Evolutionary conservation across 2,113 vertebrate genomes (phyloP), one percentile per base, ranked within the genome.

Genomic region (Pollimyrus isidori): DNA sequence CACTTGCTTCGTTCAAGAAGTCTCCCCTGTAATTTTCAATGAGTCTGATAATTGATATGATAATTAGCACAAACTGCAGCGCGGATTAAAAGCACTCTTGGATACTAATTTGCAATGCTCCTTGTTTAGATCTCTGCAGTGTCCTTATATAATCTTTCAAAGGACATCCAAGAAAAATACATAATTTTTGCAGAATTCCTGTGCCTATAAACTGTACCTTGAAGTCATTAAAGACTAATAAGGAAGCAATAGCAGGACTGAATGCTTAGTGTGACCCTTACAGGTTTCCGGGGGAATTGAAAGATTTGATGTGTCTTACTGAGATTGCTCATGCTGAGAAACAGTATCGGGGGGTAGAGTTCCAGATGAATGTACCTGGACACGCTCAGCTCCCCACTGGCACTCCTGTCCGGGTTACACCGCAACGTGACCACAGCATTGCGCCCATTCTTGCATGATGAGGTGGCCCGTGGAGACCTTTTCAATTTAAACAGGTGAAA

Each of bases 391-490:
- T 96, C 93, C 88, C 97, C 97, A 45, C 95, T 94, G 1, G 94
- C 96, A 0, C 92, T 92, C 90, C 95, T 97, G 76, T 93, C 90
- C 6, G 96, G 96, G 91, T 96, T 95, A 92, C 98, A 99, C 89
- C 97, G 96, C 93, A 98, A 93, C 6, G 95, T 96, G 93, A 98
- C 95, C 90, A 98, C 96, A 42, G 97, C 96, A 62, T 95, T 96
- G 2, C 97, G 96, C 17, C 97, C 98, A 91, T 95, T 96, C 90
- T 97, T 94, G 93, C 97, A 99, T 0, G 97, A 98, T 0, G 97
- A 95, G 1, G 98, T 98, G 0, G 92, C 92, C 90, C 96, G 95
- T 1, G 94, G 96, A 52, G 97, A 98, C 91, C 98, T 99, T 90
- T 45, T 23, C 23, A 48, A 48, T 46, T 39, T 84, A 48, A 48